Evolutionary conservation across 2,888 invertebrate genomes (phyloP), one percentile per base, ranked within the genome.

Genomic region (Gari tellinella): DNA sequence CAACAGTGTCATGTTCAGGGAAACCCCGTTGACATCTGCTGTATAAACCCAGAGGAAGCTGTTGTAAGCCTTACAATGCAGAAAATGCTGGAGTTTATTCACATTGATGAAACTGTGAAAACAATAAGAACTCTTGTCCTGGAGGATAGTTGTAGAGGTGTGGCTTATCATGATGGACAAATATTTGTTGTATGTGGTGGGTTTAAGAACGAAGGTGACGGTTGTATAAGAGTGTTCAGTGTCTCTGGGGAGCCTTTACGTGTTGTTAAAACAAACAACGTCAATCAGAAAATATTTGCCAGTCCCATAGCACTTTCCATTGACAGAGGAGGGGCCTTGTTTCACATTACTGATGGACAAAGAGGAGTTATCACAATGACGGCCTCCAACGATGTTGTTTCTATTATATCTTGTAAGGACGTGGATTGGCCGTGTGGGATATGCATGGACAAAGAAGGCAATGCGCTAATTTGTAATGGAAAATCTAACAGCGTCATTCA

Each of bases 381-480:
- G 7, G 38, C 38, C 8, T 52, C 41, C 26, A 69, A 75, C 48
- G 75, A 75, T 37, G 75, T 75, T 5, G 55, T 75, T 3, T 75
- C 75, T 10, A 66, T 75, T 8, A 38, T 70, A 31, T 56, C 66
- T 8, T 19, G 58, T n/a, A 62, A 61, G 10, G 62, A 66, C 8
- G 31, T 56, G 7, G n/a, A 57, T 2, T 75, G 75, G 75, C 75
- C 75, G 15, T 75, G 75, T 66, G 75, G 75, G 14, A 66, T 75
- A 23, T 66, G 69, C 21, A 19, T 75, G 21, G 75, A 75, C 40
- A 57, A 43, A 25, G 57, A 69, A 31, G 75, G 61, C 25, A 69
- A 66, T 43, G 61, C 58, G 14, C 26, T 75, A 2, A 48, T 65
- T 5, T 75, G 75, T 14, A 70, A 62, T 52, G 52, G 69, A 15